These are phyloP conservation scores for Zaprionus ghesquierei DNA, from an alignment of 1,140 invertebrate species.

Conservation along the genomic window DNA sequence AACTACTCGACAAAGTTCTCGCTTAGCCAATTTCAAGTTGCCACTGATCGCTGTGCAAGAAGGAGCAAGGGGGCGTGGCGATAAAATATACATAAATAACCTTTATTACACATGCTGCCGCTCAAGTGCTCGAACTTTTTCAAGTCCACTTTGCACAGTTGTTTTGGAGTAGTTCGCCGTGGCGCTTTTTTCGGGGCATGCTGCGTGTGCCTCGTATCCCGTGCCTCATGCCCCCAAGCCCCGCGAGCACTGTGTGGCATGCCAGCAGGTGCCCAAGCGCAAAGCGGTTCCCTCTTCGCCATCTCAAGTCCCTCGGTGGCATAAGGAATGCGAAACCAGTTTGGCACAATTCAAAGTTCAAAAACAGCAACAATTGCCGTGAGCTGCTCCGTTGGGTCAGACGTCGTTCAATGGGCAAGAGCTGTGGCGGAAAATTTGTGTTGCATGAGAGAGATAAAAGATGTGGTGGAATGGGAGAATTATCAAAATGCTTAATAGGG, in stretches of 20 bases:
- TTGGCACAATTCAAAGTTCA: slow-evolving; percentile 35
- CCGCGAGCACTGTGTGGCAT: background rate
- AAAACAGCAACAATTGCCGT: slow-evolving; percentile 9
- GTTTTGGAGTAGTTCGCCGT: slow-evolving; percentile 69
- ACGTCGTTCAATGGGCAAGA: background rate
- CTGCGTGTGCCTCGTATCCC: slow-evolving; percentile 17
- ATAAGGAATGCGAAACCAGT: background rate
- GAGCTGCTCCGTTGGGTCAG: background rate
- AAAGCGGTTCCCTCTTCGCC: background rate
- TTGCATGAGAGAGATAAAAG: background rate
- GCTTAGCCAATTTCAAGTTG: slow-evolving; percentile 45
- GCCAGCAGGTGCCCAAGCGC: slow-evolving; percentile 6
- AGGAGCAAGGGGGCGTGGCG: slow-evolving; percentile 14
- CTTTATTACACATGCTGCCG: slow-evolving; percentile 79
- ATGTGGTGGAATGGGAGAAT: background rate
- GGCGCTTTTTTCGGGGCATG: slow-evolving; percentile 44
- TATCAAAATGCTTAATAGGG: background rate
- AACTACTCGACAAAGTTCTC: slow-evolving; percentile 58
- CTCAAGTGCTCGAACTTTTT: slow-evolving; percentile 79
- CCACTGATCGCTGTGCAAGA: background rate
- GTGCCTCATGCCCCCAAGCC: too few species aligned
- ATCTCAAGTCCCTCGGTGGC: background rate
- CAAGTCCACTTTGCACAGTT: slow-evolving; percentile 78
- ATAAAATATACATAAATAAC: slow-evolving; percentile 81
- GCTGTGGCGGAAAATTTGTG: background rate